Conservation (phyloP, 2,113 vertebrate species). For the Aldabrachelys gigantea region DNA sequence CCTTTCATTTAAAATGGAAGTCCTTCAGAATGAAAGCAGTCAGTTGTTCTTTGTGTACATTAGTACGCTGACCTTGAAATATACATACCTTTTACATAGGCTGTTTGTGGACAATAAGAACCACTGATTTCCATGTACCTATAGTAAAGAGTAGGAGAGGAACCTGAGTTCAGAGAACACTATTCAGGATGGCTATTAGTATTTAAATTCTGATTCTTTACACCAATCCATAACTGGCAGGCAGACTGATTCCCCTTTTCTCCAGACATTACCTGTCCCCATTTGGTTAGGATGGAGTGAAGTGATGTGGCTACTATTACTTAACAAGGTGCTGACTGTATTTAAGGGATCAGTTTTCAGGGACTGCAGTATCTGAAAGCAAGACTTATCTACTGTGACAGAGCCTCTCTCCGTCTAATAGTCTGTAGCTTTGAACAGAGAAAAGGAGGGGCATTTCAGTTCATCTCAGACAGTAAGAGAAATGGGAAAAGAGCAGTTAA, state of each 20-base stretch:
- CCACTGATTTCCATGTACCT: background rate
- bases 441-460: background rate
- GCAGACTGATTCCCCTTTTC: background rate
- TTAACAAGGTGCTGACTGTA: background rate
- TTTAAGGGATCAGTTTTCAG: background rate
- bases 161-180: background rate
- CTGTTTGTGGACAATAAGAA: background rate
- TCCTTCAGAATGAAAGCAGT: background rate
- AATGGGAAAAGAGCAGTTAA: background rate
- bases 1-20: background rate
- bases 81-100: background rate
- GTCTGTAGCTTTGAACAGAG: background rate
- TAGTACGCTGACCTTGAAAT: accelerated
- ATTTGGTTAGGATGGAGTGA: background rate
- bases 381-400: background rate
- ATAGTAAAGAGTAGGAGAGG: background rate
- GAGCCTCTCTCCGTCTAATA: background rate
- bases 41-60: background rate
- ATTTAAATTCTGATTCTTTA: background rate
- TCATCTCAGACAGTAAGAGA: background rate
- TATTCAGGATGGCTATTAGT: background rate
- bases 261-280: background rate
- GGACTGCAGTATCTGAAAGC: background rate
- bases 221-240: background rate
- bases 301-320: background rate